Evolutionary conservation across 2,888 invertebrate species (phyloP).

Genomic region (Tromatobia lineatoria): DNA sequence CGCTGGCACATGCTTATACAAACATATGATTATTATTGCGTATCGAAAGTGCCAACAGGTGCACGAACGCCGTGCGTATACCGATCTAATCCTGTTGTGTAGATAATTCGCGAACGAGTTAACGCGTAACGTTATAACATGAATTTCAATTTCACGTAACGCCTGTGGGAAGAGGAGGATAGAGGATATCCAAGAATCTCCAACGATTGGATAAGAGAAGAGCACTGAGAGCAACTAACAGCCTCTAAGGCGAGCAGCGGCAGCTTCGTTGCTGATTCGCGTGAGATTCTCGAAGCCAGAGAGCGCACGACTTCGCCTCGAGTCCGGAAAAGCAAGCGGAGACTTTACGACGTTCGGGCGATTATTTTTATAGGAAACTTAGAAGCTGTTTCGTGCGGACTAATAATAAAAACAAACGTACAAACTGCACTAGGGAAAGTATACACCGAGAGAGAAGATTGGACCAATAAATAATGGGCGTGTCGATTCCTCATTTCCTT

Average conservation of each 20-base stretch:
- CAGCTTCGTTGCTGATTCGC: constrained; percentile 31
- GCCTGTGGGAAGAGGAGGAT: constrained; percentile 10
- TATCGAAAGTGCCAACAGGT: constrained; percentile 38
- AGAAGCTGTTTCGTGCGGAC: not conserved
- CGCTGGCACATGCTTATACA: not conserved
- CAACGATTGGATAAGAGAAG: constrained; percentile 3
- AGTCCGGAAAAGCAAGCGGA: constrained; percentile 54
- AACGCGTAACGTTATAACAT: constrained; percentile 26
- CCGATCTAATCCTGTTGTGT: constrained; percentile 22
- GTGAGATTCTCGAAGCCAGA: constrained; percentile 40
- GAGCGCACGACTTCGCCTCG: constrained; percentile 55
- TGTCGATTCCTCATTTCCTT: constrained; percentile 36
- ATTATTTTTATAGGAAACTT: constrained; percentile 1
- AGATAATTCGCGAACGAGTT: constrained; percentile 48
- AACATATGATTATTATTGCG: constrained; percentile 39
- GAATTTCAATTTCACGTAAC: constrained; percentile 34
- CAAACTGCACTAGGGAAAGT: constrained; percentile 42
- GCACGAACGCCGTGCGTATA: not conserved
- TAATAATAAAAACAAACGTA: constrained; percentile 38
- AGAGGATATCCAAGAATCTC: not conserved
- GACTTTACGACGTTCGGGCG: constrained; percentile 36
- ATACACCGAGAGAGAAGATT: constrained; percentile 14
- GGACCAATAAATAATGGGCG: constrained; percentile 20
- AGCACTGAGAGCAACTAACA: not conserved
- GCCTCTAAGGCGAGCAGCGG: constrained; percentile 13